Conservation (phyloP, 2,888 invertebrate genomes). For the Epicampocera succincta region DNA sequence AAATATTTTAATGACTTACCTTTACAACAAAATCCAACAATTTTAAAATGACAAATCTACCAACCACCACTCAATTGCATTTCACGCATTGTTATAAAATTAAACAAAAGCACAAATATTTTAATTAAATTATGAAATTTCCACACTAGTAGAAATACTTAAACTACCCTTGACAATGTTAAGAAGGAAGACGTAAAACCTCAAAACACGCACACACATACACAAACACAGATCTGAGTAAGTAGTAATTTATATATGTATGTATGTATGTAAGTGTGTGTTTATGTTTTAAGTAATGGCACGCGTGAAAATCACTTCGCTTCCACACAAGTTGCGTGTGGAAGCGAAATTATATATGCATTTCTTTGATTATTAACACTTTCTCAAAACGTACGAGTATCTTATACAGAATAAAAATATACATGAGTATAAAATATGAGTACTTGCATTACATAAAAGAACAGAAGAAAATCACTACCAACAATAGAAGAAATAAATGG, state of each 20-base stretch:
- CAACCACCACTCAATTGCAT: too few relatives aligned
- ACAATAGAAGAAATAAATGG: not conserved
- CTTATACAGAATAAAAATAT: conserved; percentile 7
- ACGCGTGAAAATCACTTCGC: conserved; percentile 23
- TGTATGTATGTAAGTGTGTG: too few relatives aligned
- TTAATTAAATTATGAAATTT: conserved; percentile 17
- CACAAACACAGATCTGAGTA: too few relatives aligned
- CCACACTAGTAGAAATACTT: not conserved
- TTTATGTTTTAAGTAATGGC: conserved; percentile 16
- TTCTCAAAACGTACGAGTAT: conserved; percentile 6
- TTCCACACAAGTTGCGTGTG: conserved; percentile 13
- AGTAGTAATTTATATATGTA: too few relatives aligned
- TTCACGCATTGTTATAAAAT: not conserved
- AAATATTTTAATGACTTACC: not conserved
- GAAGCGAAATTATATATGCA: conserved; percentile 18
- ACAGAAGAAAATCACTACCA: not conserved
- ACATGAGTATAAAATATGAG: conserved; percentile 8
- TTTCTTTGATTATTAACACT: conserved; percentile 17
- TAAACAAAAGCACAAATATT: not conserved
- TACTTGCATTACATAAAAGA: not conserved
- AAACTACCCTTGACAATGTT: not conserved
- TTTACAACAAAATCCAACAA: conserved; percentile 11
- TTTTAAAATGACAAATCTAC: not conserved
- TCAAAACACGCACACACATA: too few relatives aligned
- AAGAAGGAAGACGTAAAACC: not conserved